Conservation (phyloP, 2,797 vertebrate species). For the Nyctalus aviator region DNA sequence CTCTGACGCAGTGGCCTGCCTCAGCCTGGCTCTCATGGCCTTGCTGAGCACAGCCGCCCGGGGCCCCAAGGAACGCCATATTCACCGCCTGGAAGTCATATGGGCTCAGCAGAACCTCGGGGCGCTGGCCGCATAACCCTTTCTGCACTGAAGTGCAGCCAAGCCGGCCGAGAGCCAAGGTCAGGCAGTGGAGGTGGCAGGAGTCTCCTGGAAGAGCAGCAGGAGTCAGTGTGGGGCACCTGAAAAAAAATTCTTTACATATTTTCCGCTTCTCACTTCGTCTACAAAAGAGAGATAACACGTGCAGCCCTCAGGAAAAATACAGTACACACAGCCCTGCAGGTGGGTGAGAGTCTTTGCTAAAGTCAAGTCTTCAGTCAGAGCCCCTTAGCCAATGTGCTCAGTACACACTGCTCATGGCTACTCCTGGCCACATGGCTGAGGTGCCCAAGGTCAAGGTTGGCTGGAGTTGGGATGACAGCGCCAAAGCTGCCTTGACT, state of each 20-base stretch:
- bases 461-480: slow-evolving; percentile 11
- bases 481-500: slow-evolving; percentile 5
- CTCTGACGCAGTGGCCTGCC: slow-evolving; percentile 73
- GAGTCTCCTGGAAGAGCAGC: slow-evolving; percentile 83
- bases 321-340: slow-evolving; percentile 57
- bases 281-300: slow-evolving; percentile 74
- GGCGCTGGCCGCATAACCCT: slow-evolving; percentile 80
- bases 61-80: slow-evolving; percentile 82
- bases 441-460: neutral
- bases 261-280: slow-evolving; percentile 82
- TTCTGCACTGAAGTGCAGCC: slow-evolving; percentile 83
- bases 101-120: slow-evolving; percentile 82
- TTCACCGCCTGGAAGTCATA: slow-evolving; percentile 84
- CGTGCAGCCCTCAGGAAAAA: slow-evolving; percentile 76
- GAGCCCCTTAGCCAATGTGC: neutral
- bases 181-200: slow-evolving; percentile 83
- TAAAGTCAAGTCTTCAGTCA: neutral
- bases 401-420: neutral
- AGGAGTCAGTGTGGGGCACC: slow-evolving; percentile 83
- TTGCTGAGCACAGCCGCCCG: slow-evolving; percentile 79
- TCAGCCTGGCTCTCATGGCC: slow-evolving; percentile 76
- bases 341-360: neutral
- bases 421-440: neutral
- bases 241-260: slow-evolving; percentile 85
- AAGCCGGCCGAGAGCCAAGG: slow-evolving; percentile 81